A percentile compares a stretch with the other conserved stretches of the same genome.
Conservation (phyloP, 1,140 invertebrate genomes). For the Orchestia grillus region DNA sequence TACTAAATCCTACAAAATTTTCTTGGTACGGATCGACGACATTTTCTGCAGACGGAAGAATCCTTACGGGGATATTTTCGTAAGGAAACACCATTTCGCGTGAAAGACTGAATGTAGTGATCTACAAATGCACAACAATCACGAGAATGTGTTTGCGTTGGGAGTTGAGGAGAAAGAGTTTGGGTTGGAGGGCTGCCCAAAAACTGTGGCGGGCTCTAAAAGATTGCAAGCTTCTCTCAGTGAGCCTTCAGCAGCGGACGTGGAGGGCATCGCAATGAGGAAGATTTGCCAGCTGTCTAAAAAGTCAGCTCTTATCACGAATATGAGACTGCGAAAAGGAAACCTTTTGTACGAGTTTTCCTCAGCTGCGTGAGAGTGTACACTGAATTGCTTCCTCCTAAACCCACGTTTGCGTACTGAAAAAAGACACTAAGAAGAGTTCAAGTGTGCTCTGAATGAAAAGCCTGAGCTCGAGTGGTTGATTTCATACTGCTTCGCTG, state of each 20-base stretch:
- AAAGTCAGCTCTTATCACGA: conserved; percentile 2
- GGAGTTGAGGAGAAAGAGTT: background rate
- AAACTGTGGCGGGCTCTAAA: conserved; percentile 8
- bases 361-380: background rate
- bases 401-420: background rate
- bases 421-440: background rate
- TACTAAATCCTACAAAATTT: background rate
- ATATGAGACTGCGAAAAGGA: conserved; percentile 26
- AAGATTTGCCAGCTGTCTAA: conserved; percentile 11
- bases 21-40: background rate
- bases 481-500: no score
- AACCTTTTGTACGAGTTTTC: conserved; percentile 1
- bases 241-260: background rate
- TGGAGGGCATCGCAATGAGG: conserved; percentile 38
- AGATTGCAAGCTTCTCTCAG: conserved; percentile 33
- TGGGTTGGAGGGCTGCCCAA: background rate
- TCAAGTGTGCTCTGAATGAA: background rate
- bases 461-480: no score
- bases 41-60: background rate
- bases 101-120: background rate
- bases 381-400: background rate
- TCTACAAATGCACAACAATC: conserved; percentile 54
- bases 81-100: background rate
- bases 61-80: background rate
- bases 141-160: conserved; percentile 38